Percentiles rank a stretch among this genome's conserved stretches.
Conservation (phyloP, 2,888 invertebrate genomes). For the Ophion ventricosus region DNA sequence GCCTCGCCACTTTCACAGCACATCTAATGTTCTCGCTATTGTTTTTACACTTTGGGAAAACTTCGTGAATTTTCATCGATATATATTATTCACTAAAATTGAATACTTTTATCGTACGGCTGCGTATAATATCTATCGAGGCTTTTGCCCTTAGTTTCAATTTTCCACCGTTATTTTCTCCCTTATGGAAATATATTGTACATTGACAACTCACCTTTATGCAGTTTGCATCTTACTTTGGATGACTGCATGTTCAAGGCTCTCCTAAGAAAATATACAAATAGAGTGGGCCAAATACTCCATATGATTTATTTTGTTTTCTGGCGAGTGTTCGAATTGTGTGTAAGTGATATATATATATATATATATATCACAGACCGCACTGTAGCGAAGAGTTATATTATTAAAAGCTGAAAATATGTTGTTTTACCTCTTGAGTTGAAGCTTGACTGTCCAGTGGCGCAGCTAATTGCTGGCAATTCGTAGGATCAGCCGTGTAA, state of each 20-base stretch:
- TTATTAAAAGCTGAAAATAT: neutral
- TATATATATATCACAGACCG: neutral
- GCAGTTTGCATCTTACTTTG: neutral
- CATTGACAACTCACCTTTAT: neutral
- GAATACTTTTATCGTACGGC: too few relatives aligned
- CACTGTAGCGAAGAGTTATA: neutral
- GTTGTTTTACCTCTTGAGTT: conserved; percentile 77
- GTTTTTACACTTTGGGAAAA: too few relatives aligned
- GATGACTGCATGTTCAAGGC: neutral
- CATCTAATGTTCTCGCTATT: too few relatives aligned
- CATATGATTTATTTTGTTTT: neutral
- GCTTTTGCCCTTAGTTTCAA: too few relatives aligned
- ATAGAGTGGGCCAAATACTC: neutral
- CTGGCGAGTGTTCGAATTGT: neutral
- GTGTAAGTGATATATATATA: neutral
- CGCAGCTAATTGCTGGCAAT: conserved; percentile 73
- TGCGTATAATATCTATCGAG: too few relatives aligned
- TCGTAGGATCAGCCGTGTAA: conserved; percentile 77
- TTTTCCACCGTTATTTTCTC: too few relatives aligned
- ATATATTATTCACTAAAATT: too few relatives aligned
- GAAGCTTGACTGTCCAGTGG: conserved; percentile 76
- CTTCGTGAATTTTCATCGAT: too few relatives aligned
- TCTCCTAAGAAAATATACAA: conserved; percentile 1
- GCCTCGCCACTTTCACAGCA: too few relatives aligned
- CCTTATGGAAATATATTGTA: neutral